Base-by-base conservation (phyloP, 2,888 invertebrate species). In the Eristalinus sepulchralis region DNA sequence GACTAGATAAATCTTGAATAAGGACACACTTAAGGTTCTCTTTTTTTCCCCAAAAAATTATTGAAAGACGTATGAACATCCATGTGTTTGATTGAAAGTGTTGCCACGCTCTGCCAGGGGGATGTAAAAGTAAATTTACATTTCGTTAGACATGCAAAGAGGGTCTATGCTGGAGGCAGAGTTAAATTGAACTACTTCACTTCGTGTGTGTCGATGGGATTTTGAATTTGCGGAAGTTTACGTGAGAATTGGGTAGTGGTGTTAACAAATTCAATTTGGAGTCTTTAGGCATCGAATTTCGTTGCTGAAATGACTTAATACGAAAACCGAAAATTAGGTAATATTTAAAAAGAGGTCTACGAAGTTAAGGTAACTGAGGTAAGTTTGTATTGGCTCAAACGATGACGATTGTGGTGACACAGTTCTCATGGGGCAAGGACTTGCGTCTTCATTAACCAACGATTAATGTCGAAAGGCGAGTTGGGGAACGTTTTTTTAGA, bases 1-100 rank as follows among this genome's bases (percentile, higher is more conserved):
- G 60, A 24, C 24, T 71, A 60, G 71, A 62, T 72, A 60, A 62
- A 72, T 60, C 34, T 47, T n/a, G 57, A 27, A 57, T 57, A 57
- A 11, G 57, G 57, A 39, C 60, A 39, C 60, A 60, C 60, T 71
- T 60, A 20, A 72, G 47, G 62, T 47, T 17, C 17, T 47, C 24
- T 70, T 36, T 31, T 39, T 70, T 60, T n/a, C n/a, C n/a, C n/a
- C n/a, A n/a, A n/a, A n/a, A 60, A 60, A 60, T 27, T 60, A 27
- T 39, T 17, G 59, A n/a, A 70, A 59, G 47, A 47, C 47, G 60
- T 59, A 70, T 59, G 70, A 59, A 60, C 60, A 36, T 59, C 70
- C 6, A 59, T 17, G 27, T 60, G 27, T 22, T 59, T 60, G 59
- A 70, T 70, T 70, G 70, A 70, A 70, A 70, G 59, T 59, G 27